These are phyloP conservation scores for Megaleporinus macrocephalus DNA, from an alignment of 2,113 vertebrate species.

Conservation along the genomic window DNA sequence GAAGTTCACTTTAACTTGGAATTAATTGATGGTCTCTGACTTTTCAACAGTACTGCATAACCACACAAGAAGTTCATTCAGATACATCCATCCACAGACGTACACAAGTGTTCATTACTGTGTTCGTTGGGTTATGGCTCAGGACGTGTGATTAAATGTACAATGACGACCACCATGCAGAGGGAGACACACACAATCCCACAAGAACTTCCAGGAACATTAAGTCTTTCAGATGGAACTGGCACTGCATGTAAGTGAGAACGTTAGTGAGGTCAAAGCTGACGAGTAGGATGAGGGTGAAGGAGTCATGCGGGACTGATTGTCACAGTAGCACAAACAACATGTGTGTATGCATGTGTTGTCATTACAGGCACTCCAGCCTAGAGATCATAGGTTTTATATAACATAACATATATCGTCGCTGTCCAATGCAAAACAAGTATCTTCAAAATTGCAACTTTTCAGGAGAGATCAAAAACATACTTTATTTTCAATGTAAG, in stretches of 20 bases:
- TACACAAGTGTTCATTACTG: conserved; percentile 27
- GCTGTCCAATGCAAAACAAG: no score
- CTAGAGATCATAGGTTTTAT: no score
- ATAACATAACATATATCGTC: no score
- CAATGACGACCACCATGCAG: conserved; percentile 40
- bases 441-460: no score
- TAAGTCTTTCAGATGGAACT: conserved; percentile 1
- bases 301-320: conserved; percentile 14
- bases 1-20: no score
- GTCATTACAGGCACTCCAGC: no score
- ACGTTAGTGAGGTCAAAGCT: background rate
- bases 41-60: no score
- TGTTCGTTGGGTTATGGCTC: conserved; percentile 36
- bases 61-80: conserved; percentile 20
- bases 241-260: conserved; percentile 29
- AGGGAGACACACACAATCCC: conserved; percentile 23
- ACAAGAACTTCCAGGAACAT: conserved; percentile 17
- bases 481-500: no score
- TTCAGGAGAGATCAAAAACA: no score
- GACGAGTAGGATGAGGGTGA: conserved; percentile 23
- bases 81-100: conserved; percentile 21
- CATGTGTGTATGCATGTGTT: background rate
- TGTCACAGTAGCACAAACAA: background rate
- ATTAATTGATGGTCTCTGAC: no score
- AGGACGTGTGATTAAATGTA: conserved; percentile 33